These are phyloP conservation scores for Ibidorhyncha struthersii DNA, from an alignment of 2,113 vertebrate species.

Conservation along the genomic window DNA sequence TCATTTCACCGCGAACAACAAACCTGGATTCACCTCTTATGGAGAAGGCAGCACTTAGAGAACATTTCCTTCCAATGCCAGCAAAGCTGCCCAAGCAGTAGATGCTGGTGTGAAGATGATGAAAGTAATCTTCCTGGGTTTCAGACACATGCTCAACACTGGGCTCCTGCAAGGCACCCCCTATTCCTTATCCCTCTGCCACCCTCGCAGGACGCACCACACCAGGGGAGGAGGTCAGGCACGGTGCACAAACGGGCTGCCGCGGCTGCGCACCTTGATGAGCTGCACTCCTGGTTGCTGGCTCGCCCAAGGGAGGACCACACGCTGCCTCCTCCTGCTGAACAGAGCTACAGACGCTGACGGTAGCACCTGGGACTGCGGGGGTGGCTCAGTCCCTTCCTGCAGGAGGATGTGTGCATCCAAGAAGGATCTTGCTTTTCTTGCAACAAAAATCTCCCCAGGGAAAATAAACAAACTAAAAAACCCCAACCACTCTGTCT, in stretches of 20 bases:
- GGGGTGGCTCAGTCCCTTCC: not conserved
- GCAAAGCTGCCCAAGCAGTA: not conserved
- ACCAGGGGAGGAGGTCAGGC: not conserved
- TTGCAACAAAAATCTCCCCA: not conserved
- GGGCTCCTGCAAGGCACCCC: not conserved
- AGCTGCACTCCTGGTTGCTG: not conserved
- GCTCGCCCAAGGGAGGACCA: rapidly evolving
- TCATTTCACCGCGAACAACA: not conserved
- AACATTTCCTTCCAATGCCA: not conserved
- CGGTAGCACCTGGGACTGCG: rapidly evolving
- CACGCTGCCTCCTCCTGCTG: not conserved
- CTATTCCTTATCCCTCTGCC: not conserved
- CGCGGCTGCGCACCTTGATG: not conserved
- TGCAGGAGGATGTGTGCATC: not conserved
- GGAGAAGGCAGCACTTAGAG: not conserved
- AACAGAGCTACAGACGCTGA: not conserved
- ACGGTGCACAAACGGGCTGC: not conserved
- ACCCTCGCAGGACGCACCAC: not conserved
- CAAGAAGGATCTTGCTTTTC: not conserved
- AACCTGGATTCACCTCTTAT: not conserved
- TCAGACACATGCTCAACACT: not conserved
- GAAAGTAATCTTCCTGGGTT: not conserved
- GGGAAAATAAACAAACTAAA: not conserved
- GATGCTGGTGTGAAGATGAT: not conserved
- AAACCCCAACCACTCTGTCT: not conserved